These are phyloP conservation scores for Toxostoma redivivum DNA, from an alignment of 2,113 vertebrate genomes.

Conservation along the genomic window DNA sequence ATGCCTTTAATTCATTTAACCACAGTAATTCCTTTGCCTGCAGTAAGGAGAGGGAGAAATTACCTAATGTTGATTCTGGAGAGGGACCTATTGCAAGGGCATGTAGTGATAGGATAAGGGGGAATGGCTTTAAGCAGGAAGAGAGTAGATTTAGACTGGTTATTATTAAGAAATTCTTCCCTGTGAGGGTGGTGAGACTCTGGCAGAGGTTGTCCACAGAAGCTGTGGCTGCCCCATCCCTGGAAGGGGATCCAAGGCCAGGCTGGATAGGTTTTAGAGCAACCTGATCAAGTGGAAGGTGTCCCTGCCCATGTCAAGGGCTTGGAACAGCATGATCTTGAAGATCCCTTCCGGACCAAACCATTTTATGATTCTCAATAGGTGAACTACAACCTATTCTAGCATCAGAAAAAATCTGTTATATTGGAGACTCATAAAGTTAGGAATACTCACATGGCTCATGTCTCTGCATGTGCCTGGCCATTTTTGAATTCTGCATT, in stretches of 20 bases:
- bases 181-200: not conserved
- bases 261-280: not conserved
- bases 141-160: not conserved
- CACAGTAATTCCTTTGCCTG: not conserved
- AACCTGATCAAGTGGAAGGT: not conserved
- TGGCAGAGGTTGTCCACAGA: not conserved
- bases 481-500: not conserved
- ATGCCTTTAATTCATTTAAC: not conserved
- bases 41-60: not conserved
- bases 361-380: not conserved
- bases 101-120: too few relatives aligned
- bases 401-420: not conserved
- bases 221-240: not conserved
- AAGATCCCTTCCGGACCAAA: not conserved
- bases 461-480: not conserved
- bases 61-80: not conserved
- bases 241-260: not conserved
- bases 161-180: not conserved
- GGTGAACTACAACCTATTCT: not conserved
- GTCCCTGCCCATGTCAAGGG: not conserved
- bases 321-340: not conserved
- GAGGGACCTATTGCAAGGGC: not conserved
- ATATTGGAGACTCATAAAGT: not conserved
- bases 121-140: not conserved
- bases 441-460: not conserved